These are phyloP conservation scores for Melanaphis sacchari DNA, from an alignment of 1,140 invertebrate species.

Conservation along the genomic window DNA sequence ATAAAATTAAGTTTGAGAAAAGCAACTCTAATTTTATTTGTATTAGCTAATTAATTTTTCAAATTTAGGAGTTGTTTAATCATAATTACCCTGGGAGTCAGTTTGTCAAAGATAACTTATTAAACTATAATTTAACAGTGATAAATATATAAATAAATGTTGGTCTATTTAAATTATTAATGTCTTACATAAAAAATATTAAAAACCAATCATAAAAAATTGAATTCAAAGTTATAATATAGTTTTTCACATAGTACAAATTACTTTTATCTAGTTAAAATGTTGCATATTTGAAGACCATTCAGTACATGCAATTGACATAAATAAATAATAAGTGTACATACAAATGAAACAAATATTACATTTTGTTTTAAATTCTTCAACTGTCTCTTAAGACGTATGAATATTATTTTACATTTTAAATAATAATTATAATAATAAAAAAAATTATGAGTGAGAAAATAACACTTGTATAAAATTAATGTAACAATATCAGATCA, in stretches of 20 bases:
- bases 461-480: background rate
- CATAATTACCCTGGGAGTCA: background rate
- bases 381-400: background rate
- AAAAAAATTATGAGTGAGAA: background rate
- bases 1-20: background rate
- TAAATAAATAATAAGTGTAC: background rate
- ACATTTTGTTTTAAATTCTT: background rate
- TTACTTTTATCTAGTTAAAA: background rate
- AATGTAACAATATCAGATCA: constrained; percentile 38
- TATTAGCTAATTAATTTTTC: too few relatives aligned
- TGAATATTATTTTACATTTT: background rate
- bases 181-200: background rate
- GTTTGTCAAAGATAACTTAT: background rate
- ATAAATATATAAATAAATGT: background rate
- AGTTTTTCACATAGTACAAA: background rate
- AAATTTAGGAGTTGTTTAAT: background rate
- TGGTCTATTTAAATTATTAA: background rate
- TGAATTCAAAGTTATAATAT: background rate
- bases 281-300: background rate
- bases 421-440: background rate
- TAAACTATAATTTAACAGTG: background rate
- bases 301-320: background rate
- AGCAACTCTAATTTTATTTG: background rate
- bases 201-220: background rate
- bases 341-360: constrained; percentile 11